A percentile compares a stretch with the other conserved stretches of the same genome.
These are phyloP conservation scores for Agonopterix alstromeriana DNA, from an alignment of 2,888 invertebrate species.

Conservation along the genomic window DNA sequence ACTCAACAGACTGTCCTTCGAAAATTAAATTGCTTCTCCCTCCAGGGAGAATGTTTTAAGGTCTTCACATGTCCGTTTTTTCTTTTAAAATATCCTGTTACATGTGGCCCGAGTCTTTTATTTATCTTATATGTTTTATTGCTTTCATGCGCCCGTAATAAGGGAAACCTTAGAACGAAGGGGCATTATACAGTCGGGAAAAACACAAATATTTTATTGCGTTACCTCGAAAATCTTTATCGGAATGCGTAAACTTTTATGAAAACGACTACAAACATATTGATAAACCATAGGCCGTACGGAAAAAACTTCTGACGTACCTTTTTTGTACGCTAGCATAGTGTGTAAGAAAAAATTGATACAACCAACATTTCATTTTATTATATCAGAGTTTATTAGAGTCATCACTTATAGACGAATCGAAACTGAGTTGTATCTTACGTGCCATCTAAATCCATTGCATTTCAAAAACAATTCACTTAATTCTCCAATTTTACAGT, in stretches of 20 bases:
- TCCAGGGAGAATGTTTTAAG: slow-evolving; percentile 50
- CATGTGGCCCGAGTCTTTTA: slow-evolving; percentile 39
- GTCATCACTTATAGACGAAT: not conserved
- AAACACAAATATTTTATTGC: no score
- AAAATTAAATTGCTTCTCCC: slow-evolving; percentile 67
- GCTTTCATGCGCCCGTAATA: slow-evolving; percentile 37
- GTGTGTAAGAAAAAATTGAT: no score
- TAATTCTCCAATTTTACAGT: slow-evolving; percentile 56
- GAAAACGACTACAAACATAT: no score
- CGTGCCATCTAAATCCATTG: slow-evolving; percentile 17
- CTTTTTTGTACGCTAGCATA: no score
- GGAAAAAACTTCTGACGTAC: no score
- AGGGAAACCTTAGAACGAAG: slow-evolving; percentile 38
- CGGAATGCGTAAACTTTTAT: not conserved
- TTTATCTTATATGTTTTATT: slow-evolving; percentile 58
- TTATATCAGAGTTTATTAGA: no score
- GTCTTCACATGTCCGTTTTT: slow-evolving; percentile 57
- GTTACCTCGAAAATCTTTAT: no score
- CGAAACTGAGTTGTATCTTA: not conserved
- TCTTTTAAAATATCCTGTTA: slow-evolving; percentile 62
- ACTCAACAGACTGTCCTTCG: slow-evolving; percentile 57
- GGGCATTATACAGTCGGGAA: no score
- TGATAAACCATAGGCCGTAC: no score
- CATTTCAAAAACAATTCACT: slow-evolving; percentile 58
- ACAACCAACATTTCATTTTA: no score